These are phyloP conservation scores for Romanogobio albipinnatus DNA, from an alignment of 2,113 vertebrate species.

Conservation along the genomic window DNA sequence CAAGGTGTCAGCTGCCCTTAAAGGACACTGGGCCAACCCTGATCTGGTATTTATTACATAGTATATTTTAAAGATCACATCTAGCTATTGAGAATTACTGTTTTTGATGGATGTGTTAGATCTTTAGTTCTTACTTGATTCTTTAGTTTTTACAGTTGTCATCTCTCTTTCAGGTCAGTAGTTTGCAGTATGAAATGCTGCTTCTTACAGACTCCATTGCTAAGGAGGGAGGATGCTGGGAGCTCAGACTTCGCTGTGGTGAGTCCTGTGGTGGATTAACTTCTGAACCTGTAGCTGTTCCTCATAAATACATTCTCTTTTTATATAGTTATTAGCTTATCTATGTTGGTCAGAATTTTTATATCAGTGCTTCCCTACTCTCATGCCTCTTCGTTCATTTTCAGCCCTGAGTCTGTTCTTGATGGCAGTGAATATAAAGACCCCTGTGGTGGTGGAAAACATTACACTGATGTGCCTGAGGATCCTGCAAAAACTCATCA, in stretches of 20 bases:
- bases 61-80: background rate
- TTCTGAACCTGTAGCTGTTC: background rate
- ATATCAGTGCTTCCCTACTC: background rate
- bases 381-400: background rate
- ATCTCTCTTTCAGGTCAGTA: slow-evolving; percentile 85
- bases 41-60: slow-evolving; percentile 84
- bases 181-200: slow-evolving; percentile 97
- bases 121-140: background rate
- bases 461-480: slow-evolving; percentile 98
- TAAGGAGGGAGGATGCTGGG: slow-evolving; percentile 97
- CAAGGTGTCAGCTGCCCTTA: slow-evolving; percentile 94
- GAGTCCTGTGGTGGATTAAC: slow-evolving; percentile 58
- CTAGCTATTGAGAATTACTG: background rate
- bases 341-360: background rate
- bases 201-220: slow-evolving; percentile 97
- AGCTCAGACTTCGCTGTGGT: slow-evolving; percentile 95
- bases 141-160: background rate
- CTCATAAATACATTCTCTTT: background rate
- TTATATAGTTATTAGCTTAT: background rate
- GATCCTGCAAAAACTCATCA: slow-evolving; percentile 97
- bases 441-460: slow-evolving; percentile 98
- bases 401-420: slow-evolving; percentile 95
- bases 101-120: background rate
- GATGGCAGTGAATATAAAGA: slow-evolving; percentile 98
- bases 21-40: slow-evolving; percentile 98